Percentiles rank a stretch among this genome's conserved stretches.
Evolutionary conservation across 2,888 invertebrate species (phyloP).

Genomic region (Drosophila kanekoi): DNA sequence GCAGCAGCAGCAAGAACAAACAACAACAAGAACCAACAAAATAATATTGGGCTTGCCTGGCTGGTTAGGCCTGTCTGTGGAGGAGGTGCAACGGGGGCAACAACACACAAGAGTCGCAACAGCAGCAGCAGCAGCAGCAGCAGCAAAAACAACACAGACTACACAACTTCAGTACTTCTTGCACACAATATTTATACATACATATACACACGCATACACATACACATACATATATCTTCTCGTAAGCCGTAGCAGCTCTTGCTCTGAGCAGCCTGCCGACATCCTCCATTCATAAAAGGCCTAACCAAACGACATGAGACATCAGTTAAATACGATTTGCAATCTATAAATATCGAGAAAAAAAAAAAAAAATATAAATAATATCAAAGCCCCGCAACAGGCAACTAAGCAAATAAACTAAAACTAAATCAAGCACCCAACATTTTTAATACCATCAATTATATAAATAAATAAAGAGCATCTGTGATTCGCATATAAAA

Average conservation of each 20-base stretch:
- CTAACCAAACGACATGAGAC: slow-evolving; percentile 75
- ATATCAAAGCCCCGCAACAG: slow-evolving; percentile 29
- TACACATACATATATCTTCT: neutral
- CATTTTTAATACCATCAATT: slow-evolving; percentile 38
- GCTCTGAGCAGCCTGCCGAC: slow-evolving; percentile 82
- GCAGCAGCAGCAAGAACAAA: slow-evolving; percentile 19
- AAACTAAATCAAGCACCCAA: slow-evolving; percentile 33
- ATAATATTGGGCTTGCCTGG: slow-evolving; percentile 56
- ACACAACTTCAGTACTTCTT: slow-evolving; percentile 20
- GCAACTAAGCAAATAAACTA: slow-evolving; percentile 17
- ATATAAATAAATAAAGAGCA: slow-evolving; percentile 64
- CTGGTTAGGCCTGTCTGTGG: slow-evolving; percentile 84
- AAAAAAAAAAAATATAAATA: slow-evolving; percentile 23
- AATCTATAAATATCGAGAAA: slow-evolving; percentile 20
- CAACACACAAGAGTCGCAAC: slow-evolving; percentile 27
- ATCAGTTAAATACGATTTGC: slow-evolving; percentile 25
- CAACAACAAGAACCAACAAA: neutral
- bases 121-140: slow-evolving; percentile 28
- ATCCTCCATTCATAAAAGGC: slow-evolving; percentile 84
- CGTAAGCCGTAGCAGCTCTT: slow-evolving; percentile 13
- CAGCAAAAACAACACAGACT: slow-evolving; percentile 35
- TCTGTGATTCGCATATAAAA: slow-evolving; percentile 80
- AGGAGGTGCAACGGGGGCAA: slow-evolving; percentile 85
- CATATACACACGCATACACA: neutral
- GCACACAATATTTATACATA: slow-evolving; percentile 1